Base-by-base conservation (phyloP, 2,797 vertebrate genomes). In the Esox masquinongy region DNA sequence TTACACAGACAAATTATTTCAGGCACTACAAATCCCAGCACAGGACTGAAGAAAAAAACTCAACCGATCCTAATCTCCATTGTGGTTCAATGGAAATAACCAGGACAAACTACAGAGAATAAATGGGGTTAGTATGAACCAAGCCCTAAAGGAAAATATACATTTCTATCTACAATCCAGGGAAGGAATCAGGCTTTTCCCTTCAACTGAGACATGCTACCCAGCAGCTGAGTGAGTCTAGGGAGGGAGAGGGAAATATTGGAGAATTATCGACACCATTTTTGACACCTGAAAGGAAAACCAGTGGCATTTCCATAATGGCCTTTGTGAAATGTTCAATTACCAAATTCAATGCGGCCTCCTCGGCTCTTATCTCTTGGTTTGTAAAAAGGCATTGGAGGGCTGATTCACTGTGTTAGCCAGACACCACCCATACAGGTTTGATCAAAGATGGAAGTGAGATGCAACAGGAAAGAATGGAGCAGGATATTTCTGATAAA, bases 221-320 rank as follows among this genome's bases (percentile, higher is more conserved):
- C 66, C 11, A 15, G 17, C 15, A 0, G 56, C 56, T 61, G 22
- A 24, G 56, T 22, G 56, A 61, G 56, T 11, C 22, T 61, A 22
- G 29, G 56, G 47, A 19, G 66, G 39, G 19, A 36, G 26, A 39
- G 16, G 78, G 68, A 66, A 26, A 26, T 61, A 61, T 61, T 36
- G 29, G 73, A 47, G 74, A 74, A 85, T 78, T 83, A 81, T 39
- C 75, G 66, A 73, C 29, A 74, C n/a, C 51, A 56, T 66, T 59
- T 56, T 56, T 50, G 2, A 75, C n/a, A 26, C 51, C 19, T 0
- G 22, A 26, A 56, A 75, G 47, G 9, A 51, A 73, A 76, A 64
- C 74, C 34, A 73, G 26, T 73, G 50, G 26, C 74, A 69, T 72
- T 79, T 34, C 70, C 31, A 77, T n/a, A 72, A 79, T 75, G 67